Base-by-base conservation (phyloP, 2,113 vertebrate species). In the Tupaia chinensis region DNA sequence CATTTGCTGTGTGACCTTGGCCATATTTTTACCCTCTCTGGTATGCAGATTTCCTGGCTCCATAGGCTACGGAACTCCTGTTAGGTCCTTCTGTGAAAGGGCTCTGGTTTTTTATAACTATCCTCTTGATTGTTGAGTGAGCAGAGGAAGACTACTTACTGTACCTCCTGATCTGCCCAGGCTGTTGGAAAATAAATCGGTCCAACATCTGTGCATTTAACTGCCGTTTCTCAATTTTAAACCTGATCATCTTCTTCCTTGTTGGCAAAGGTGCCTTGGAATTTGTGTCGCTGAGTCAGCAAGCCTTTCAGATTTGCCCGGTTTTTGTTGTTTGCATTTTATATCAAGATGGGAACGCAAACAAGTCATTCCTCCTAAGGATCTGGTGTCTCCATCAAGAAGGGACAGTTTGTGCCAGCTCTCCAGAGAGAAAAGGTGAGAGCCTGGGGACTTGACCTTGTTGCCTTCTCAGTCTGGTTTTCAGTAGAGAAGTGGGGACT, bases 311-410 rank as follows among this genome's bases (percentile, higher is more conserved):
- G n/a, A 87, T 95, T 93, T 83, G 93, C 89, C 89, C 0, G 20
- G 82, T 74, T 94, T 92, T 91, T 89, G 89, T 93, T 93, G 95
- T 96, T 95, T 94, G 86, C n/a, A 0, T 84, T 95, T 95, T 81
- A 6, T 97, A 95, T 97, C 97, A 93, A 97, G 96, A 98, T 97
- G 97, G 95, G 95, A 96, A 94, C 87, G 69, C 63, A 80, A 90
- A 89, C 96, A 94, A 95, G 91, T 94, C 74, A 91, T 87, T 97
- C 91, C 93, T 95, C 60, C 80, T 95, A 85, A 96, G 34, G 89
- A 89, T 91, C 94, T 94, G 92, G 54, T 91, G 53, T 84, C 93
- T 89, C 56, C 86, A 80, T 92, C 92, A 29, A 72, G 93, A 93
- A 95, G 83, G 65, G 78, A 63, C 78, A 3, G 84, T 82, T 53